These are phyloP conservation scores for Acanthopleura granulata DNA, from an alignment of 2,888 invertebrate genomes.

Conservation along the genomic window DNA sequence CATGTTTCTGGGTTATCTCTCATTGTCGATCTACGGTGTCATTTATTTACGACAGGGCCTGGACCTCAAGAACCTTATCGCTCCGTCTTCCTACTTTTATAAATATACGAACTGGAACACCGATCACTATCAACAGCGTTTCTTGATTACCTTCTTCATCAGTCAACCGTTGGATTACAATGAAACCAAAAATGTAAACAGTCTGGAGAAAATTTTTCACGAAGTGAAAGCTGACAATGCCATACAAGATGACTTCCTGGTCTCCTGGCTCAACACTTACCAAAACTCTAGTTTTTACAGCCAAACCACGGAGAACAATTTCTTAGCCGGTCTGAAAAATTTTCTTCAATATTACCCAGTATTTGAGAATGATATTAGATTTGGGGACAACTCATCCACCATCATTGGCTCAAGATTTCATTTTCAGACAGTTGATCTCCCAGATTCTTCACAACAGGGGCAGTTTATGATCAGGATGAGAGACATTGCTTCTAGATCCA, in stretches of 20 bases:
- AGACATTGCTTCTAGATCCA: slow-evolving; percentile 38
- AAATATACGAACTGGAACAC: slow-evolving; percentile 32
- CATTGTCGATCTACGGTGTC: slow-evolving; percentile 39
- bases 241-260: slow-evolving; percentile 24
- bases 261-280: slow-evolving; percentile 31
- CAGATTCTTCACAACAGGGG: slow-evolving; percentile 75
- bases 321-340: slow-evolving; percentile 19
- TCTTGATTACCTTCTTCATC: slow-evolving; percentile 39
- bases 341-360: slow-evolving; percentile 24
- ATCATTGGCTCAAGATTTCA: slow-evolving; percentile 87
- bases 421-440: slow-evolving; percentile 89
- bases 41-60: slow-evolving; percentile 40
- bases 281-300: slow-evolving; percentile 23
- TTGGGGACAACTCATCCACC: slow-evolving; percentile 65
- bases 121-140: slow-evolving; percentile 32
- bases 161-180: slow-evolving; percentile 29
- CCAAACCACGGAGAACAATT: slow-evolving; percentile 21
- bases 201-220: slow-evolving; percentile 22
- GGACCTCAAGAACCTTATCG: slow-evolving; percentile 45
- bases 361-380: slow-evolving; percentile 41
- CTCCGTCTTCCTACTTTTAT: slow-evolving; percentile 45
- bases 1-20: too few relatives aligned
- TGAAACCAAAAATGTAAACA: background rate
- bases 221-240: slow-evolving; percentile 22
- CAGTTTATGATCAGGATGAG: slow-evolving; percentile 47